Conservation (phyloP, 2,113 vertebrate species). For the Corythaeola cristata region DNA sequence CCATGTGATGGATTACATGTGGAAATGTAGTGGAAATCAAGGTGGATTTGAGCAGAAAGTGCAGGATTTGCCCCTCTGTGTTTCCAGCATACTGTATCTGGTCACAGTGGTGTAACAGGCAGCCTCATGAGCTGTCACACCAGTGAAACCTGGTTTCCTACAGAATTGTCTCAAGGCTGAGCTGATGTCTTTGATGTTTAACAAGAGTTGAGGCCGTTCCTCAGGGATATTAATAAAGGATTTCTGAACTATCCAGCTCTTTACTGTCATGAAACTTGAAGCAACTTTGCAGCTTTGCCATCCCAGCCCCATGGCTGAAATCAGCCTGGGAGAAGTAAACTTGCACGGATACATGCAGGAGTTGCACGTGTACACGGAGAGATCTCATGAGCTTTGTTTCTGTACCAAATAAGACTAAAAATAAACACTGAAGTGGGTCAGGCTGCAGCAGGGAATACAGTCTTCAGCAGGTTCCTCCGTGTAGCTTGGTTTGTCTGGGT, state of each 20-base stretch:
- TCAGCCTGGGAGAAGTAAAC: not conserved
- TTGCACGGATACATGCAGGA: accelerated
- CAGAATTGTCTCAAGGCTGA: not conserved
- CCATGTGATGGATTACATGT: too few species aligned
- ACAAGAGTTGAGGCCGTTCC: not conserved
- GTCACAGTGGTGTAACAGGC: not conserved
- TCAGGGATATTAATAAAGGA: not conserved
- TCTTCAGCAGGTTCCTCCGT: not conserved
- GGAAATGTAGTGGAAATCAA: not conserved
- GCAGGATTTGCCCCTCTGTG: not conserved
- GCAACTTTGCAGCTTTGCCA: not conserved
- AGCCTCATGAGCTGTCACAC: not conserved
- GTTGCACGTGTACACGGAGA: accelerated
- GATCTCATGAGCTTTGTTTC: not conserved
- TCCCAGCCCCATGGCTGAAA: not conserved
- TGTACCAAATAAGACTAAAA: not conserved
- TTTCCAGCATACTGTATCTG: not conserved
- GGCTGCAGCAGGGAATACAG: not conserved
- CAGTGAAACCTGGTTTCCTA: not conserved
- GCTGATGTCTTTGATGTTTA: not conserved
- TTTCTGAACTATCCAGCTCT: not conserved
- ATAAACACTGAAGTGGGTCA: not conserved
- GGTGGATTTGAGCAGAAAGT: not conserved
- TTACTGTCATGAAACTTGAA: not conserved
- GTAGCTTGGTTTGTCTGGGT: not conserved